Percentiles rank a stretch among this genome's conserved stretches.
Conservation (phyloP, 2,888 invertebrate species). For the Pterostichus niger region DNA sequence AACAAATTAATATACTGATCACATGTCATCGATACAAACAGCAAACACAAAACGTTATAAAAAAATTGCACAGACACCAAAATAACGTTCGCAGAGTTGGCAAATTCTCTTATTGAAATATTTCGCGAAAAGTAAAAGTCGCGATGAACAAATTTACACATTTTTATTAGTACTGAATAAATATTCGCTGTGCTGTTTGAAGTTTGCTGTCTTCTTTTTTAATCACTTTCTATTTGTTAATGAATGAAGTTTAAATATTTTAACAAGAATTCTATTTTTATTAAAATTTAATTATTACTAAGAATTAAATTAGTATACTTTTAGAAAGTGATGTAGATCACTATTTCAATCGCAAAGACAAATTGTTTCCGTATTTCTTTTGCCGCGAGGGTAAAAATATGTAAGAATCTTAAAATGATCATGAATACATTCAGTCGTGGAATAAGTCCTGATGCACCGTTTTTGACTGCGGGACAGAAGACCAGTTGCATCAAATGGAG, state of each 20-base stretch:
- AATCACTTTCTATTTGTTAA: not conserved
- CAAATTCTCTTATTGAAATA: not conserved
- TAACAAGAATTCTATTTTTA: no score
- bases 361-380: no score
- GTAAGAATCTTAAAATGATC: not conserved
- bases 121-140: not conserved
- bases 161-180: not conserved
- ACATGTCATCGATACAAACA: not conserved
- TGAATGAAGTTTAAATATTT: not conserved
- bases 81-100: not conserved
- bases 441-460: not conserved
- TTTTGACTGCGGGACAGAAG: not conserved
- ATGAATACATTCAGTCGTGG: not conserved
- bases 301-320: no score
- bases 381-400: no score
- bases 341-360: no score
- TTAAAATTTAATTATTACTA: no score
- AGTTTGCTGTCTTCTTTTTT: not conserved
- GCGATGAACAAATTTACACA: conserved; percentile 1
- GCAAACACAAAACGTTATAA: not conserved
- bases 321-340: no score
- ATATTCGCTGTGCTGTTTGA: not conserved
- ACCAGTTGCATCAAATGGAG: conserved; percentile 33
- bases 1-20: not conserved
- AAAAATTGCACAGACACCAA: not conserved